Percentiles rank a stretch among this genome's conserved stretches.
Conservation (phyloP, 2,113 vertebrate species). For the Syngnathus typhle region DNA sequence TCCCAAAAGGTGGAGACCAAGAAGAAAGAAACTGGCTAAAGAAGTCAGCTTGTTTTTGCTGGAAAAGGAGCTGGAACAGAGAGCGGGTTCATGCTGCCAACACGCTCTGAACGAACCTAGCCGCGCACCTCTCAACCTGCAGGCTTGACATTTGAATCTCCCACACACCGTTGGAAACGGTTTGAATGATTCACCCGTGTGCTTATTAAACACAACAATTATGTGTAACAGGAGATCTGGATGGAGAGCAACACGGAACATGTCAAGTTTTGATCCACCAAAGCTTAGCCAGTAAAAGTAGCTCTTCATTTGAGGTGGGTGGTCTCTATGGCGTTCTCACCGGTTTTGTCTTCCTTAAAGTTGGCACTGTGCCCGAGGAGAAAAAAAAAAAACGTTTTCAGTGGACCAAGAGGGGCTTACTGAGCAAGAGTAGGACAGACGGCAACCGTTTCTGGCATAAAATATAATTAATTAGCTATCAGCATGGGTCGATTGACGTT, state of each 20-base stretch:
- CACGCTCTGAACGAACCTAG: background rate
- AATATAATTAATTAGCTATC: too few relatives aligned
- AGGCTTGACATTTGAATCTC: background rate
- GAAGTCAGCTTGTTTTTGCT: constrained; percentile 48
- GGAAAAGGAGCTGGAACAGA: constrained; percentile 25
- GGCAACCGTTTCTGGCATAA: background rate
- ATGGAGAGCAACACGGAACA: constrained; percentile 5
- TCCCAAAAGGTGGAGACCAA: constrained; percentile 46
- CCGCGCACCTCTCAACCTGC: background rate
- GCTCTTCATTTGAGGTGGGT: constrained; percentile 33
- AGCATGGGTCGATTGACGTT: too few relatives aligned
- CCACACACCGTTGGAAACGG: background rate
- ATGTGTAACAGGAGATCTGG: constrained; percentile 8
- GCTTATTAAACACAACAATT: background rate
- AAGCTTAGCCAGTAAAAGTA: constrained; percentile 48
- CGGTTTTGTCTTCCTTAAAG: constrained; percentile 56
- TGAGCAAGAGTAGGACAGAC: background rate
- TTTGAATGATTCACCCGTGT: background rate
- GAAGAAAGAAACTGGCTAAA: constrained; percentile 30
- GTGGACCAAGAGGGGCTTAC: too few relatives aligned
- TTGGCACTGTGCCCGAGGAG: constrained; percentile 27
- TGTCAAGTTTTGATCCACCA: constrained; percentile 9
- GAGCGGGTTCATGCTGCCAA: background rate
- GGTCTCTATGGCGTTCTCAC: constrained; percentile 53
- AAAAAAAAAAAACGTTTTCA: constrained; percentile 26